Base-by-base conservation (phyloP, 1,140 invertebrate genomes). In the Drosophila pruinosa region DNA sequence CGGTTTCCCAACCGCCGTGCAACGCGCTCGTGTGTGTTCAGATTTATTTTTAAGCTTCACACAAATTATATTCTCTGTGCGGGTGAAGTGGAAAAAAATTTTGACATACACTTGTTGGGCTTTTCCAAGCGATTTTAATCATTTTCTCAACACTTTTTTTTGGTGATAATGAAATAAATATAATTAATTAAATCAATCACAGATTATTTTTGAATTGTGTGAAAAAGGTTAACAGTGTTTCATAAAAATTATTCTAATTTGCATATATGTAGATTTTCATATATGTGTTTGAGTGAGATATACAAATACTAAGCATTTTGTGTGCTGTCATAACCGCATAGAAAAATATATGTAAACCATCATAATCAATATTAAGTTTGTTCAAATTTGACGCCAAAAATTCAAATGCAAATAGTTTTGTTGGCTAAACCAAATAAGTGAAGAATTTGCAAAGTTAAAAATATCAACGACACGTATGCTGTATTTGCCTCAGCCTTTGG, bases 21-120 rank as follows among this genome's bases (percentile, higher is more conserved):
- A 80, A 81, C 73, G 61, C 73, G 65, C 59, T 47, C 81, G 77
- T 86, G 78, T 80, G 80, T 78, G 77, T 81, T 88, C 70, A 81
- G 82, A 81, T 86, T 86, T 86, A 86, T 86, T 86, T 86, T 75
- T 86, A 81, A 83, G 67, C 67, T 83, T 57, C 54, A 72, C 58
- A 59, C 59, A 74, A 54, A 85, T 56, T 81, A 68, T 73, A 63
- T 74, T 54, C 61, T 64, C 26, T 38, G 65, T 61, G 58, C 70
- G 80, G 68, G 71, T 54, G 56, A 72, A 69, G 17, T 15, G 43
- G 31, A 12, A 24, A 57, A 57, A 48, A 22, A 31, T 36, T 36
- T 34, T 19, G 26, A 45, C 26, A 7, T 2, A 12, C 12, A 45
- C 2, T 17, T 22, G 3, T 24, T n/a, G 24, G 8, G 17, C 7